Conservation (phyloP, 1,140 invertebrate species). For the Intoshia linei region DNA sequence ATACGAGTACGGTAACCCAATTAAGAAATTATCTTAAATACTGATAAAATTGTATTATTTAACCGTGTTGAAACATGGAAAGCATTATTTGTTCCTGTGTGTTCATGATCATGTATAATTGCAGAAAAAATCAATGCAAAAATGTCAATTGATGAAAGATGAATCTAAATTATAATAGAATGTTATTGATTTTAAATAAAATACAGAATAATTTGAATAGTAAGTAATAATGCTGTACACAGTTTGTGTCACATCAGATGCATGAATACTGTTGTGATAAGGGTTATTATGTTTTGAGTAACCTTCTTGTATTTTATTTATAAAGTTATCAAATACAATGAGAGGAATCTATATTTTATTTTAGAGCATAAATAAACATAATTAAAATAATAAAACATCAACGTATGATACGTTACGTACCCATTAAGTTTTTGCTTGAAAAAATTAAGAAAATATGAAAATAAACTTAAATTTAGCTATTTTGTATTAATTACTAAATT, state of each 20-base stretch:
- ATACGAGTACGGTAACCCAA: no score
- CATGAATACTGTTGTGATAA: conserved; percentile 26
- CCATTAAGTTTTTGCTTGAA: no score
- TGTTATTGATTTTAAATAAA: not conserved
- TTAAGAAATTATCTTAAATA: no score
- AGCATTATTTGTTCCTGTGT: conserved; percentile 27
- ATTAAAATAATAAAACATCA: no score
- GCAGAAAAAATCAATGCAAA: conserved; percentile 26
- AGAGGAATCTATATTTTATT: no score
- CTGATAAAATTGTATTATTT: no score
- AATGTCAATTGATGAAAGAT: conserved; percentile 14
- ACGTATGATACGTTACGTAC: no score
- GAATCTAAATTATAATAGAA: not conserved
- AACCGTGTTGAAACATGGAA: conserved; percentile 1
- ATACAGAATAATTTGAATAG: conserved; percentile 28
- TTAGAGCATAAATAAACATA: no score
- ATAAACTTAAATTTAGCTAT: no score
- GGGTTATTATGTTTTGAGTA: conserved; percentile 31
- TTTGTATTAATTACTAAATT: no score
- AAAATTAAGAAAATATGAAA: no score
- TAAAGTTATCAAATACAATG: conserved; percentile 27
- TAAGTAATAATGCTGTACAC: conserved; percentile 29
- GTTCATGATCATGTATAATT: conserved; percentile 27
- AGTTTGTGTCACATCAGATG: conserved; percentile 26
- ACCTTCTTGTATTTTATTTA: conserved; percentile 22